Percentiles rank a stretch among this genome's conserved stretches.
Evolutionary conservation across 2,113 vertebrate species (phyloP).

Genomic region (Podilymbus podiceps): DNA sequence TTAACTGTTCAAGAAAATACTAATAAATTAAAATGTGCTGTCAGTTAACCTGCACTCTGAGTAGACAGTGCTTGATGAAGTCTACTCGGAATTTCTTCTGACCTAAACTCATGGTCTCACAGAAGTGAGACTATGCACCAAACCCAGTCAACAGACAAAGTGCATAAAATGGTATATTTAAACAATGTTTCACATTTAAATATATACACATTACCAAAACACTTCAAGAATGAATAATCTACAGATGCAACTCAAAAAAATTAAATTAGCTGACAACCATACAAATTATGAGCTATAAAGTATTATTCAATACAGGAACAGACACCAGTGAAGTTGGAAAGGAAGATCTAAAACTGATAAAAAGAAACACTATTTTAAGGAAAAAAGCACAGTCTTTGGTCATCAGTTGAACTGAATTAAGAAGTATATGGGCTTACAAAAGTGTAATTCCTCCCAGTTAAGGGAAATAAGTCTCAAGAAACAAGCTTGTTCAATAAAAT

Average conservation of each 20-base stretch:
- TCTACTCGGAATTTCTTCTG: neutral
- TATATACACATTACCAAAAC: neutral
- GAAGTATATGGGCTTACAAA: neutral
- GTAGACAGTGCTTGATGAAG: neutral
- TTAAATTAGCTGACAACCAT: neutral
- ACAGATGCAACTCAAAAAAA: neutral
- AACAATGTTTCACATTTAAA: neutral
- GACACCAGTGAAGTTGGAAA: neutral
- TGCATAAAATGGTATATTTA: neutral
- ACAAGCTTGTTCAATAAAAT: neutral
- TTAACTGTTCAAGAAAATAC: neutral
- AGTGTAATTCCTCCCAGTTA: neutral
- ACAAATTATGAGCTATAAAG: neutral
- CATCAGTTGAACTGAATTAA: neutral
- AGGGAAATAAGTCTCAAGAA: neutral
- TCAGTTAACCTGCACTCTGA: neutral
- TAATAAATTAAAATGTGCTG: neutral
- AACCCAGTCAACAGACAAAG: neutral
- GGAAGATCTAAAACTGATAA: neutral
- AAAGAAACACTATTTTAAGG: neutral
- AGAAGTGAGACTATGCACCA: neutral
- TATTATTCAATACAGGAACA: neutral
- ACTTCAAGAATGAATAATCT: neutral
- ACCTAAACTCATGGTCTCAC: neutral
- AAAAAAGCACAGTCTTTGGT: neutral